These are phyloP conservation scores for Eutolmus rufibarbis DNA, from an alignment of 2,888 invertebrate genomes.

Conservation along the genomic window DNA sequence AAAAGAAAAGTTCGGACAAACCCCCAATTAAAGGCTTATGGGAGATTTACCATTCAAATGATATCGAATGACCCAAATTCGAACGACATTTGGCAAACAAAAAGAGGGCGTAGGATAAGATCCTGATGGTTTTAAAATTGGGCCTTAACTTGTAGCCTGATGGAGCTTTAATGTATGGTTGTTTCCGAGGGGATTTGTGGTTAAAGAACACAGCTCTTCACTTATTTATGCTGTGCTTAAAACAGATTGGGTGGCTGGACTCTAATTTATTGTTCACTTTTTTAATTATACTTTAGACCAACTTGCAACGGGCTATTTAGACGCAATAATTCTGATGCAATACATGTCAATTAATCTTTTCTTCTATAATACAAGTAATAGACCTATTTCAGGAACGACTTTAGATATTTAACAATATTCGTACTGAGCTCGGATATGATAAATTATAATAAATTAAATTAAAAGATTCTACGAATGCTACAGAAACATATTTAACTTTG, in stretches of 20 bases:
- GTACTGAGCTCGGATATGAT: too few species aligned
- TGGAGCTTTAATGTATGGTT: slow-evolving; percentile 27
- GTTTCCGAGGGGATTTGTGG: neutral
- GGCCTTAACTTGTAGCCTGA: neutral
- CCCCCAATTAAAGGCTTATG: slow-evolving; percentile 34
- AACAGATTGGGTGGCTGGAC: neutral
- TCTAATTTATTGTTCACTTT: neutral
- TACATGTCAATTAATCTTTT: neutral
- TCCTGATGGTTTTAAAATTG: slow-evolving; percentile 15
- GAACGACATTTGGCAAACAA: neutral
- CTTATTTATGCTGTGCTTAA: slow-evolving; percentile 5
- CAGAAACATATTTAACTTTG: too few species aligned
- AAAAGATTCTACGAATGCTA: too few species aligned
- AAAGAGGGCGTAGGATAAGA: neutral
- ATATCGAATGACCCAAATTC: slow-evolving; percentile 25
- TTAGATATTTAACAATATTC: too few species aligned
- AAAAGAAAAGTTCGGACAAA: neutral
- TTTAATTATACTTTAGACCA: neutral
- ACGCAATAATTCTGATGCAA: too few species aligned
- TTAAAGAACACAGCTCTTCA: neutral
- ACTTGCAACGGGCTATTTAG: neutral
- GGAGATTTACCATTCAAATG: slow-evolving; percentile 7
- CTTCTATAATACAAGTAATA: neutral
- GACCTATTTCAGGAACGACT: too few species aligned
- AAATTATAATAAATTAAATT: too few species aligned